A percentile compares a stretch with the other conserved stretches of the same genome.
These are phyloP conservation scores for Drosophila bocki DNA, from an alignment of 1,140 invertebrate genomes.

Conservation along the genomic window DNA sequence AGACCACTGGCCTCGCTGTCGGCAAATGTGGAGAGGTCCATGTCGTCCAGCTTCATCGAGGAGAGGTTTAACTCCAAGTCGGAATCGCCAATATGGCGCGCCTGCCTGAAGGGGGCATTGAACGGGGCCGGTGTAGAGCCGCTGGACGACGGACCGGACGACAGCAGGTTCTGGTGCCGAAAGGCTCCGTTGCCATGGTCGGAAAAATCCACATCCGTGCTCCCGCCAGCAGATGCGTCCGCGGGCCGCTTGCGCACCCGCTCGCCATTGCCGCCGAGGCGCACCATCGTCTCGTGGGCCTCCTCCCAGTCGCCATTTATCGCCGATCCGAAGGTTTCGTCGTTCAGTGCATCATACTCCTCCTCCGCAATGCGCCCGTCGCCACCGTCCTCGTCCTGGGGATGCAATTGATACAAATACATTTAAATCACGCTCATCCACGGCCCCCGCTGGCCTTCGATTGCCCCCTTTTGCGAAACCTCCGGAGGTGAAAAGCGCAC, in stretches of 20 bases:
- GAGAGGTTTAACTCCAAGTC: constrained; percentile 86
- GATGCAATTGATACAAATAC: constrained; percentile 13
- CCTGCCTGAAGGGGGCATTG: constrained; percentile 26
- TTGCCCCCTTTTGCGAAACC: constrained; percentile 28
- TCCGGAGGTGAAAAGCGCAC: constrained; percentile 28
- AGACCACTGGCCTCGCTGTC: constrained; percentile 66
- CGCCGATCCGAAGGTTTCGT: constrained; percentile 94
- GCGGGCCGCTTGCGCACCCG: constrained; percentile 45
- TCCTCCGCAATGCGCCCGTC: constrained; percentile 89
- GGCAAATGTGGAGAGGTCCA: constrained; percentile 81
- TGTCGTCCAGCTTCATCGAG: constrained; percentile 87
- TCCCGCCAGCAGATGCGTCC: constrained; percentile 15
- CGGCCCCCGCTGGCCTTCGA: constrained; percentile 38
- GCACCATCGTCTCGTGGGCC: constrained; percentile 83
- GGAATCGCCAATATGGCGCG: constrained; percentile 61
- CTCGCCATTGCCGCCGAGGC: constrained; percentile 70
- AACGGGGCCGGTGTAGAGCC: constrained; percentile 48
- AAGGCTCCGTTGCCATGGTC: constrained; percentile 51
- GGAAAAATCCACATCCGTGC: constrained; percentile 20
- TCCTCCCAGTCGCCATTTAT: constrained; percentile 90
- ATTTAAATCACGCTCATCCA: constrained; percentile 16
- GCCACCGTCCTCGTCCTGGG: constrained; percentile 86
- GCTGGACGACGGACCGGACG: constrained; percentile 49
- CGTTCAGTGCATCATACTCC: constrained; percentile 95
- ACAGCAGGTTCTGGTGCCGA: constrained; percentile 36